Conservation (phyloP, 2,797 vertebrate species). For the Smutsia gigantea region DNA sequence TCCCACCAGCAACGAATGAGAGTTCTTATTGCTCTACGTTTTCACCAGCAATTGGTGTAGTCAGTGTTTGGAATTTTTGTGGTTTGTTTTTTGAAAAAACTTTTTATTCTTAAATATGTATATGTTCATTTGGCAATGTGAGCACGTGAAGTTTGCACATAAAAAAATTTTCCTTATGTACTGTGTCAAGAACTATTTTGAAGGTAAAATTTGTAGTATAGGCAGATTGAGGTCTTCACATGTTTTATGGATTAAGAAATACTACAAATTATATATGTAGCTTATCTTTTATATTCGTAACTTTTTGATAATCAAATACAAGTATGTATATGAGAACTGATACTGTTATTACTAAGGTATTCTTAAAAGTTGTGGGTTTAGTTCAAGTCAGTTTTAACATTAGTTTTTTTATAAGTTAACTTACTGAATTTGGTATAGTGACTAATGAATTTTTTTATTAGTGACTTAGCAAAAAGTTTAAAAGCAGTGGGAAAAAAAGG, state of each 20-base stretch:
- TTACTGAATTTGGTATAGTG: neutral
- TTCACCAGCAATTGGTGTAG: neutral
- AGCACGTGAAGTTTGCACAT: neutral
- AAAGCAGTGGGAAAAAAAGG: neutral
- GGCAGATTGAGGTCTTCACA: neutral
- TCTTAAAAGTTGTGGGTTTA: neutral
- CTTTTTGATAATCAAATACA: neutral
- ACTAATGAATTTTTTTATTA: neutral
- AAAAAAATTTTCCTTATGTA: neutral
- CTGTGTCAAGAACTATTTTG: neutral
- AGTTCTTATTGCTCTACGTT: neutral
- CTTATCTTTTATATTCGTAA: slow-evolving; percentile 12
- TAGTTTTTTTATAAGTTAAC: neutral
- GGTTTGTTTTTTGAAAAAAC: neutral
- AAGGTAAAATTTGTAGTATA: neutral
- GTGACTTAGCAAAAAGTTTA: neutral
- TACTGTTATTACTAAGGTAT: neutral
- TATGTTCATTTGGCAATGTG: slow-evolving; percentile 15
- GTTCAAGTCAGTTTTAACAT: slow-evolving; percentile 11
- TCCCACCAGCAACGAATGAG: neutral
- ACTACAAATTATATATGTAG: neutral
- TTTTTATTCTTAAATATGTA: neutral
- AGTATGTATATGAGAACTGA: neutral
- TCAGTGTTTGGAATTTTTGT: slow-evolving; percentile 27
- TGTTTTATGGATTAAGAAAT: slow-evolving; percentile 22